phyloP scores from a whole-genome alignment of 2,797 vertebrate genomes.

The Crypturellus tataupa region DNA sequence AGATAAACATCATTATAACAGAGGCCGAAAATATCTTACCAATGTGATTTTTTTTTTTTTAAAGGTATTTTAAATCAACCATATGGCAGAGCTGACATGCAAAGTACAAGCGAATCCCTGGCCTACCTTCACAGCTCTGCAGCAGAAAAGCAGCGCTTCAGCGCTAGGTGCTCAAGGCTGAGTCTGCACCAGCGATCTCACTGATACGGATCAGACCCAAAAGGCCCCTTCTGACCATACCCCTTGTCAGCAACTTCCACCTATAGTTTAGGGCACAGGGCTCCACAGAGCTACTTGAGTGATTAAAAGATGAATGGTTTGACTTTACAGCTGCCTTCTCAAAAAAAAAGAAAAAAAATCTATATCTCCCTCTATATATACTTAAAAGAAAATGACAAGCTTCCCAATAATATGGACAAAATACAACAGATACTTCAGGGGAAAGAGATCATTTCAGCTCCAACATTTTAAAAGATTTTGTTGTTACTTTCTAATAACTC shows the following conservation, averaged over 20 bases:
- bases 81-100: background rate
- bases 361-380: too few relatives aligned
- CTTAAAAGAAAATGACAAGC: background rate
- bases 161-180: background rate
- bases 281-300: background rate
- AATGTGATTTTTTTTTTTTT: background rate
- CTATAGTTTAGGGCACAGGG: background rate
- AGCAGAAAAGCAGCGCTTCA: background rate
- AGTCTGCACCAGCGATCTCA: slow-evolving; percentile 7
- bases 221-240: background rate
- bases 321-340: background rate
- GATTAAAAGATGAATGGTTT: background rate
- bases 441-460: background rate
- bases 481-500: background rate
- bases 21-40: slow-evolving; percentile 19
- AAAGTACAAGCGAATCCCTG: background rate
- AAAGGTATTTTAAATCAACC: background rate
- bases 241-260: background rate
- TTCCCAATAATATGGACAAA: background rate
- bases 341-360: background rate
- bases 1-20: slow-evolving; percentile 30
- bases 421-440: rapidly evolving
- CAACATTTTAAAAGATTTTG: background rate
- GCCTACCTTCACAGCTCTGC: background rate
- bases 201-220: slow-evolving; percentile 41